Base-by-base conservation (phyloP, 2,797 vertebrate species). In the Poecilia gillii region DNA sequence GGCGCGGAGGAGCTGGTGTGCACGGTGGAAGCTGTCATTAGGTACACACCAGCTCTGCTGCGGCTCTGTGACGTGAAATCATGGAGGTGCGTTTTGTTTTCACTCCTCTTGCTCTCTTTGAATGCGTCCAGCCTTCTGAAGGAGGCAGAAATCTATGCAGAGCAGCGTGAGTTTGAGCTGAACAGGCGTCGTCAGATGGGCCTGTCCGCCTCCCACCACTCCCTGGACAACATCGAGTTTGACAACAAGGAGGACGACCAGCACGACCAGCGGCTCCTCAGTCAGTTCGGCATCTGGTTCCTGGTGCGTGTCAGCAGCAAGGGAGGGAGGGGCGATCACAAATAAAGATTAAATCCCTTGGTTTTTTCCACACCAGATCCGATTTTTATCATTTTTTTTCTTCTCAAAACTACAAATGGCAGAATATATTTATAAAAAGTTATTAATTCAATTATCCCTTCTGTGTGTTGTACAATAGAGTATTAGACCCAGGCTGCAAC, bases 281-380 rank as follows among this genome's bases (percentile, higher is more conserved):
- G 99, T 86, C 99, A 99, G 86, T 99, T 99, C 84, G 99, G 98
- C 90, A 99, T 99, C 92, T 99, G 99, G 99, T 99, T 99, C 92
- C 94, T 99, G 96, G 99, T 99, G 95, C 91, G 97, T 94, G 68
- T 71, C 41, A 45, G 4, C 28, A 33, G 31, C 28, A 66, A 6
- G 57, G 28, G 57, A 8, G 59, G 2, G 46, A 20, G 49, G 72
- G 45, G 16, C 8, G 87, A 90, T 88, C 85, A 88, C 75, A 6
- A 72, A 51, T 51, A 51, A 51, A 51, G 18, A 20, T 20, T 20
- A 20, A 51, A 51, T 7, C 47, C 6, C 47, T 20, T 18, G 6
- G 7, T 51, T 51, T 6, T 51, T 49, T 49, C 47, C 20, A 51
- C 20, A 23, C 6, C 49, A 51, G 49, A 51, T 2, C 18, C 6